Conservation (phyloP, 2,888 invertebrate species). For the Brachypterus glaber region DNA sequence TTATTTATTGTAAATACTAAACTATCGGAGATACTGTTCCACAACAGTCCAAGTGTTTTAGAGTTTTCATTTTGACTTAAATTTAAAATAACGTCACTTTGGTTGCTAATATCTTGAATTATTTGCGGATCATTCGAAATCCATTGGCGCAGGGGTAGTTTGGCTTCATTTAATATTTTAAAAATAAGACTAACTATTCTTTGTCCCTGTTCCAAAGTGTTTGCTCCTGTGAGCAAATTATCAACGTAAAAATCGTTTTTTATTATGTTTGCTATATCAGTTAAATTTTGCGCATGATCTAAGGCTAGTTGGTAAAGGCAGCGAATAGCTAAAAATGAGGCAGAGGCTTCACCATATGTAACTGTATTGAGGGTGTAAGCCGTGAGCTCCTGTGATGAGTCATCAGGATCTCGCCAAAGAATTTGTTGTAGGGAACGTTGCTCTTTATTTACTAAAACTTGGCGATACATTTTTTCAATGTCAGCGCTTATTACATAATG, state of each 20-base stretch:
- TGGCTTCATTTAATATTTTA: not conserved
- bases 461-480: not conserved
- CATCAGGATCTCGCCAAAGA: not conserved
- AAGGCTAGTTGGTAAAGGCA: not conserved
- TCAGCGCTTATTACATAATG: not conserved
- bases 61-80: not conserved
- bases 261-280: not conserved
- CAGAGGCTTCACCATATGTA: no score
- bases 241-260: no score
- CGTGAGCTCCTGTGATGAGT: no score
- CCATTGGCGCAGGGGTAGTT: no score
- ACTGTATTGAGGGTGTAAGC: no score
- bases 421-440: not conserved
- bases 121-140: no score
- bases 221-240: not conserved
- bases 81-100: not conserved
- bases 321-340: no score
- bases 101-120: no score
- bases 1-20: not conserved
- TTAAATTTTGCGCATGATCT: not conserved
- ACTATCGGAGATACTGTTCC: not conserved
- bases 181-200: not conserved
- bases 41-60: not conserved
- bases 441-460: not conserved
- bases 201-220: not conserved